Evolutionary conservation across 1,140 invertebrate species (phyloP).

Genomic region (Pentalonia nigronervosa): DNA sequence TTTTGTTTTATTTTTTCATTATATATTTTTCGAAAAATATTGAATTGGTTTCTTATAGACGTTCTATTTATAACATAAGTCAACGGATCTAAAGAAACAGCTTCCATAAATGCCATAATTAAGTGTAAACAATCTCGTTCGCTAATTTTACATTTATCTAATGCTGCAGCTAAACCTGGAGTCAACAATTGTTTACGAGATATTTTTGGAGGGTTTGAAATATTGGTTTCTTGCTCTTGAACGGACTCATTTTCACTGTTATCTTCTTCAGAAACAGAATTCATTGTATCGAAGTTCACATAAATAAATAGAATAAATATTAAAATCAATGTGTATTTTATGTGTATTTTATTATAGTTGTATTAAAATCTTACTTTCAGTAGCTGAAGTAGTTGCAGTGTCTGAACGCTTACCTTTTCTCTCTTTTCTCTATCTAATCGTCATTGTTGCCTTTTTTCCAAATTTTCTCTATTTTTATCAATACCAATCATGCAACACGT

Average conservation of each 20-base stretch:
- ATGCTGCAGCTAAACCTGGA: constrained; percentile 58
- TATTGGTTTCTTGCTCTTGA: constrained; percentile 14
- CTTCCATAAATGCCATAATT: constrained; percentile 59
- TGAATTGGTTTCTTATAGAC: constrained; percentile 59
- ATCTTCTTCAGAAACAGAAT: constrained; percentile 48
- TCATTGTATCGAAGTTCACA: background rate
- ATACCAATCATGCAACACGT: constrained; percentile 48
- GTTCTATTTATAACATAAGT: constrained; percentile 59
- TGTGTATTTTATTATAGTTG: background rate
- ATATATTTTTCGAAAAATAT: constrained; percentile 57
- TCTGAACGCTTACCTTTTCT: constrained; percentile 24
- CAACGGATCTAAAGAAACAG: constrained; percentile 55
- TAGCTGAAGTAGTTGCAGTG: background rate
- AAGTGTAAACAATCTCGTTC: constrained; percentile 60
- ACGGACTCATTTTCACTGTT: constrained; percentile 21
- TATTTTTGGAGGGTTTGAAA: constrained; percentile 41
- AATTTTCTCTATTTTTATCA: background rate
- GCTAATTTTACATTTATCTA: constrained; percentile 60
- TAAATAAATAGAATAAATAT: too few species aligned
- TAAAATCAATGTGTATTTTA: background rate
- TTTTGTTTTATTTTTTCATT: constrained; percentile 59
- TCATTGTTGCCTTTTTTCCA: constrained; percentile 22
- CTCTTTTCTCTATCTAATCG: constrained; percentile 21
- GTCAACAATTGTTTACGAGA: constrained; percentile 40
- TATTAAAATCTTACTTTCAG: constrained; percentile 17